Base-by-base conservation (phyloP, 2,888 invertebrate species). In the Hemicrepidius hirtus region DNA sequence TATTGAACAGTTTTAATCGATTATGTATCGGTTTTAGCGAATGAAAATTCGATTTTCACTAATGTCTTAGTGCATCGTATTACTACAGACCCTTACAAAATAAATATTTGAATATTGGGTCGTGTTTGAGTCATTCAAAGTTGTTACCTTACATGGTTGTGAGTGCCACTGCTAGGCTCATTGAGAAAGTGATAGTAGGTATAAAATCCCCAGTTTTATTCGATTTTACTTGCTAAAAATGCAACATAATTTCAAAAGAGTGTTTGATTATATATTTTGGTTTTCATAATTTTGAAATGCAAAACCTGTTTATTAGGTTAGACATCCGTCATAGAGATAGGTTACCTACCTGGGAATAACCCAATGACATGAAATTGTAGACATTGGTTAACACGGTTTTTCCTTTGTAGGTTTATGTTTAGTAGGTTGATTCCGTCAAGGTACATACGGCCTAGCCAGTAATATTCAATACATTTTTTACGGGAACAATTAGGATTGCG, bases 111-210 rank as follows among this genome's bases (percentile, higher is more conserved):
- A 57, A 49, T 74, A 68, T 71, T 68, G 46, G 71, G 66, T 60
- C 74, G 74, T 44, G 50, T 70, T 71, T 71, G 70, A 71, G 67
- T 65, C 65, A 73, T 68, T 73, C 73, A 77, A 76, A 73, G 73
- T 75, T 76, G 79, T 78, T 80, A 73, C 82, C 81, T 76, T 81
- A 82, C 79, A 81, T 81, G 82, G 82, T 79, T 76, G 78, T 79
- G 80, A 75, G 69, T 76, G 79, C 74, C 68, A 74, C 75, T 76
- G 74, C 74, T 76, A 73, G 74, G 78, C 65, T 75, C 76, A 73
- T 75, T 76, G 78, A 78, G 80, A 81, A 81, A 81, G 80, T 81
- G 79, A 79, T 80, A 77, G 79, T n/a, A n/a, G n/a, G n/a, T 79
- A 69, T 69, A 40, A 57, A 67, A 37, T 57, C 57, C 57, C 20